Base-by-base conservation (phyloP, 2,888 invertebrate species). In the Plebejus argus region DNA sequence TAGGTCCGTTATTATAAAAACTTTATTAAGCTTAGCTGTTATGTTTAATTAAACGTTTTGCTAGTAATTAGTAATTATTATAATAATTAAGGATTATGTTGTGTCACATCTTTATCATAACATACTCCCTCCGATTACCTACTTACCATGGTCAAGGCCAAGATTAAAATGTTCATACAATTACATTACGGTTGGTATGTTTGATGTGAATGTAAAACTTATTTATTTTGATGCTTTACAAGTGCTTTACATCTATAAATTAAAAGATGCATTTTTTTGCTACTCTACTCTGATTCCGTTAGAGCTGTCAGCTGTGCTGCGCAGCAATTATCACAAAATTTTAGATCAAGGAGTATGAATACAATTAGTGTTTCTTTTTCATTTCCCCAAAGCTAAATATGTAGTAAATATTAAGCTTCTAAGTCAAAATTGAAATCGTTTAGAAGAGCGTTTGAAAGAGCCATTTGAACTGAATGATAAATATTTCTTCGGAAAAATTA, bases 401-500 rank as follows among this genome's bases (percentile, higher is more conserved):
- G n/a, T n/a, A 28, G 28, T 28, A 28, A 28, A 28, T 28, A 28
- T 28, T 28, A 28, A 28, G 1, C 28, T 28, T 28, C 28, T 28
- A 28, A 28, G 28, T 28, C 28, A 28, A 28, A 28, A 28, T 28
- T 28, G 28, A 28, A 2, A 28, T 28, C 66, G 28, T 33, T 66
- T 66, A 28, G 15, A 33, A 18, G 28, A 66, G 1, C 66, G 66
- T 28, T 66, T 66, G 28, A 66, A 71, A 58, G 53, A 76, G 70
- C 61, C 58, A 66, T 78, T 79, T 76, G 78, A 81, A 76, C 77
- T 76, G 74, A 77, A 79, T 81, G 81, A 81, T 84, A 83, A 85
- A 83, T 83, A 82, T 84, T 83, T 85, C 83, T 80, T 83, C 82
- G 77, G 88, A 90, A 90, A 77, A 91, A 89, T 88, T 88, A 85